Conservation (phyloP, 2,797 vertebrate species). For the Pantherophis alleghaniensis region DNA sequence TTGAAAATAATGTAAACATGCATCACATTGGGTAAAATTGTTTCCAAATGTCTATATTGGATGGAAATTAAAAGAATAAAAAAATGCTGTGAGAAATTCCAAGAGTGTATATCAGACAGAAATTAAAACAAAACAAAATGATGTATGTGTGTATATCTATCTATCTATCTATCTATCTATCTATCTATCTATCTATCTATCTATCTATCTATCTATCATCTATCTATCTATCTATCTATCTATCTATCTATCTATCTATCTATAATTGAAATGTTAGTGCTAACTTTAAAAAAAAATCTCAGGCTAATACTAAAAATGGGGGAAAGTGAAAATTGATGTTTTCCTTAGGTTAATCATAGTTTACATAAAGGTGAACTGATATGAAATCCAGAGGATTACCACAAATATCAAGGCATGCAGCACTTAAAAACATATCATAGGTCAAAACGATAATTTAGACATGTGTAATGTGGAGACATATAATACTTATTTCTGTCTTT, state of each 20-base stretch:
- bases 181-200: no score
- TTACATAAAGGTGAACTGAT: not conserved
- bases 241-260: no score
- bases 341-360: not conserved
- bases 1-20: not conserved
- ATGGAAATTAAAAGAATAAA: not conserved
- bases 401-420: not conserved
- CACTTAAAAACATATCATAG: not conserved
- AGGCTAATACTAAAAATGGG: not conserved
- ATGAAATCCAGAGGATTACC: not conserved
- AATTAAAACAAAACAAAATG: not conserved
- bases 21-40: not conserved
- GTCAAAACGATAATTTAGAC: not conserved
- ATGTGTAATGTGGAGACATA: not conserved
- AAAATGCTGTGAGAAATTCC: not conserved
- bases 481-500: not conserved
- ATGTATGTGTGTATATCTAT: fast-evolving
- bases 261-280: not conserved
- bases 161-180: no score
- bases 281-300: not conserved
- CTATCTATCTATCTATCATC: no score
- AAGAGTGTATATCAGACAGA: not conserved
- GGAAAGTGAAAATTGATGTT: not conserved
- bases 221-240: no score
- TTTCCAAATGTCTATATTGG: not conserved